Percentiles rank a stretch among this genome's conserved stretches.
Evolutionary conservation across 2,888 invertebrate species (phyloP).

Genomic region (Xylocampa areola): DNA sequence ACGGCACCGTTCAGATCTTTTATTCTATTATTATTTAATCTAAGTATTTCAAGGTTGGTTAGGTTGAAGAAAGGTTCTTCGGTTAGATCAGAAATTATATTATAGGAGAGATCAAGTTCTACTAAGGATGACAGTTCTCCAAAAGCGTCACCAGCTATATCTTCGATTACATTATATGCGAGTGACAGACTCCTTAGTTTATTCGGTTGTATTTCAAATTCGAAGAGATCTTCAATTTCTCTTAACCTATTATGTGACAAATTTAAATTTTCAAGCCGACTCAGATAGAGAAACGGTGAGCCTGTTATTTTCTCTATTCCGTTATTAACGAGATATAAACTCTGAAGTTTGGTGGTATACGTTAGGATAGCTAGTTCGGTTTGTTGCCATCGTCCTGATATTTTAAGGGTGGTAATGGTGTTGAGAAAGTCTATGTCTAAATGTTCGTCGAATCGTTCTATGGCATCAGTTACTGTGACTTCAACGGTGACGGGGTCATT

Average conservation of each 20-base stretch:
- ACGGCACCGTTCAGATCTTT: constrained; percentile 81
- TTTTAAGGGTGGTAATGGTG: constrained; percentile 71
- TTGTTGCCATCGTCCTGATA: constrained; percentile 67
- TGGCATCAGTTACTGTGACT: constrained; percentile 70
- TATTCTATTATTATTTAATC: constrained; percentile 77
- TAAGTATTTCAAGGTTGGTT: constrained; percentile 71
- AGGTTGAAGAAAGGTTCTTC: constrained; percentile 78
- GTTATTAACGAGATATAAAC: constrained; percentile 67
- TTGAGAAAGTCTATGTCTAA: constrained; percentile 67
- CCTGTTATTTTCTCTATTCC: constrained; percentile 68
- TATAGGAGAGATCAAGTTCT: constrained; percentile 79
- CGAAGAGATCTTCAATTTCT: constrained; percentile 72
- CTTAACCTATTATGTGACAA: constrained; percentile 73
- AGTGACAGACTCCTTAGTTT: constrained; percentile 70
- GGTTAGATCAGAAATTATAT: constrained; percentile 72
- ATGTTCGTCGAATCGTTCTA: constrained; percentile 63
- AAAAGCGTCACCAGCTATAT: constrained; percentile 71
- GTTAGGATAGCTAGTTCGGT: constrained; percentile 71
- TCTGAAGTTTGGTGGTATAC: constrained; percentile 70
- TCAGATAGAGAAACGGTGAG: constrained; percentile 70
- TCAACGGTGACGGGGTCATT: constrained; percentile 74
- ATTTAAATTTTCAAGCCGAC: constrained; percentile 71
- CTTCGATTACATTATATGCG: constrained; percentile 70
- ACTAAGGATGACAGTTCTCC: constrained; percentile 69
- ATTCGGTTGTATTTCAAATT: constrained; percentile 71